Evolutionary conservation across 92 coral and sea anemone species (phyloP).

Genomic region (Paramuricea clavata): DNA sequence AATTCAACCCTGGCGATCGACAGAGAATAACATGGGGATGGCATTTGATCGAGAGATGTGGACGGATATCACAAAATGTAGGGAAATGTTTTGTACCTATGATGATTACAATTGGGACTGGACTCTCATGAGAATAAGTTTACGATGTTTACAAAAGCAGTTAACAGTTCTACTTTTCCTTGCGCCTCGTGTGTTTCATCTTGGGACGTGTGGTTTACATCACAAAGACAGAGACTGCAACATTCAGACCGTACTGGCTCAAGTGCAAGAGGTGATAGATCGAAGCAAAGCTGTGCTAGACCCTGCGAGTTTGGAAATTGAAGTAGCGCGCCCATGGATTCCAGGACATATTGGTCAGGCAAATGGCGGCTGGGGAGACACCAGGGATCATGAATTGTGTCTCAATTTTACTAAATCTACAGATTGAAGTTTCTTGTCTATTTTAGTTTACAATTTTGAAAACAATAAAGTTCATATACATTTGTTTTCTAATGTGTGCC

Average conservation of each 20-base stretch:
- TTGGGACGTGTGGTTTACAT: conserved; percentile 97
- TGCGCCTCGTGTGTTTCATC: conserved; percentile 89
- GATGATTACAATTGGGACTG: conserved; percentile 99
- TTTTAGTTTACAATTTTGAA: background rate
- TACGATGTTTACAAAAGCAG: conserved; percentile 63
- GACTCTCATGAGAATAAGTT: conserved; percentile 92
- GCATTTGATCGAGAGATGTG: conserved; percentile 91
- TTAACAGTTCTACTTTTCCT: conserved; percentile 80
- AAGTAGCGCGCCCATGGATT: conserved; percentile 43
- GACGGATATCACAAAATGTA: conserved; percentile 76
- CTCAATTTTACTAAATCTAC: conserved; percentile 47
- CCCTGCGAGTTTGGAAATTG: conserved; percentile 74
- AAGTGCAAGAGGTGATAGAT: conserved; percentile 73
- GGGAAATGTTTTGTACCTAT: conserved; percentile 65
- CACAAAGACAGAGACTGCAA: conserved; percentile 83
- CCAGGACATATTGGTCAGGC: conserved; percentile 63
- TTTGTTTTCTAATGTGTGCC: background rate
- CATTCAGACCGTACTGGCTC: conserved; percentile 66
- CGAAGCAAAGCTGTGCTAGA: conserved; percentile 65
- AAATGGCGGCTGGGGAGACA: conserved; percentile 99
- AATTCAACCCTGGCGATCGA: conserved; percentile 79
- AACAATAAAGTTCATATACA: background rate
- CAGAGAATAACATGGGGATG: conserved; percentile 95
- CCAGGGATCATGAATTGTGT: conserved; percentile 88
- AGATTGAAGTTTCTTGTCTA: background rate